Base-by-base conservation (phyloP, 2,797 vertebrate genomes). In the Scomberomorus guttatus region DNA sequence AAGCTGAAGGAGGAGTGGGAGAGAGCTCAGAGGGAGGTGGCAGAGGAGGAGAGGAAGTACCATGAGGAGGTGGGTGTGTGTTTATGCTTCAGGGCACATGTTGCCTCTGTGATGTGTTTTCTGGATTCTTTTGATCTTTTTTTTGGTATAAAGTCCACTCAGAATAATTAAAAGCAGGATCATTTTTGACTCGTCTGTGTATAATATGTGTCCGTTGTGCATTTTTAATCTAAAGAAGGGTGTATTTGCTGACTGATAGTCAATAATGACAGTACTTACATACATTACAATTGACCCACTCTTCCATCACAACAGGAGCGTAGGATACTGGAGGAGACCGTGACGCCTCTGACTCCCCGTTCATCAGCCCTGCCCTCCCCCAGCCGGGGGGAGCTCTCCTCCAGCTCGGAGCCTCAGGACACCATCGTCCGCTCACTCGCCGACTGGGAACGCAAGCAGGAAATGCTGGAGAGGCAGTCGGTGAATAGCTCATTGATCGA, bases 1-100 rank as follows among this genome's bases (percentile, higher is more conserved):
- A 98, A 98, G 90, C 94, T 99, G 87, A 98, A 97, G 91, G 95
- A 97, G 85, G 98, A 99, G 87, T 99, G 98, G 98, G 98, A 99
- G 91, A 97, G 94, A 55, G 98, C 98, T 3, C 98, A 99, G 89
- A 97, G 94, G 89, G 98, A 99, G 89, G 98, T 99, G 82, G 97
- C 97, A 65, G 97, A 98, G 82, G 98, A 99, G 84, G 98, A 97
- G 55, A 96, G 95, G 83, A 97, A 96, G 94, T 99, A 97, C 90
- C 97, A 98, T 0, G 97, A 99, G 89, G 97, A 99, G 98, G 98
- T 98, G 95, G 52, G 66, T 59, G 52, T 54, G 93, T 51, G 59
- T 77, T 24, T 55, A 24, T 27, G 25, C 29, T 42, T 14, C 7
- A 22, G 24, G 15, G 32, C 2, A 5, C 10, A 10, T 39, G 50